Evolutionary conservation across 2,113 vertebrate species (phyloP).

Genomic region (Callionymus lyra): DNA sequence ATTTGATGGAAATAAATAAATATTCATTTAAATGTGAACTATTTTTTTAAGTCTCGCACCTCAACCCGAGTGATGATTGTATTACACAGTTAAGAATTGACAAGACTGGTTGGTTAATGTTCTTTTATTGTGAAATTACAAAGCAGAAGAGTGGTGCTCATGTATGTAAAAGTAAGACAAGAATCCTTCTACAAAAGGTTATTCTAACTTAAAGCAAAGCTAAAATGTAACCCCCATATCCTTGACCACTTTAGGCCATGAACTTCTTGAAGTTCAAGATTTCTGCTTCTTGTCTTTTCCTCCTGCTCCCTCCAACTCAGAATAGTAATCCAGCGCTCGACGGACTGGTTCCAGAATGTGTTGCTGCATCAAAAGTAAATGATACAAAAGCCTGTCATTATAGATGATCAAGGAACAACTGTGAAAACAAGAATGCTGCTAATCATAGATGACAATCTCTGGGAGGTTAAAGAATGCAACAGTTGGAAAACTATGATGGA

Average conservation of each 20-base stretch:
- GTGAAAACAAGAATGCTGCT: too few species aligned
- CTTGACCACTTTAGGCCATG: neutral
- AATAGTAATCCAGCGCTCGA: conserved; percentile 64
- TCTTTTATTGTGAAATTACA: neutral
- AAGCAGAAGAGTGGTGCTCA: neutral
- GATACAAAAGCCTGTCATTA: neutral
- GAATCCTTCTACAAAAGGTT: neutral
- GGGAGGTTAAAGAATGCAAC: too few species aligned
- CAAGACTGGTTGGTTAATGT: neutral
- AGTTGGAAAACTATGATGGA: too few species aligned
- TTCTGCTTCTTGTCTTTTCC: neutral
- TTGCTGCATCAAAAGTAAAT: conserved; percentile 33
- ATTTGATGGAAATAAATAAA: too few species aligned
- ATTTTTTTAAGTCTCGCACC: too few species aligned
- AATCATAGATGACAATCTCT: too few species aligned
- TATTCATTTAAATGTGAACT: too few species aligned
- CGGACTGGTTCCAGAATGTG: conserved; percentile 66
- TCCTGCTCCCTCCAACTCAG: conserved; percentile 54
- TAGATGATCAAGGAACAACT: too few species aligned
- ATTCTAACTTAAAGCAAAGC: neutral
- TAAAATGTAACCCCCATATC: neutral
- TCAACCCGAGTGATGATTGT: too few species aligned
- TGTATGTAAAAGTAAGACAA: neutral
- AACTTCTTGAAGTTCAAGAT: conserved; percentile 1
- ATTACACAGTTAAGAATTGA: too few species aligned